phyloP scores from a whole-genome alignment of 1,140 invertebrate species.

The Delia radicum region DNA sequence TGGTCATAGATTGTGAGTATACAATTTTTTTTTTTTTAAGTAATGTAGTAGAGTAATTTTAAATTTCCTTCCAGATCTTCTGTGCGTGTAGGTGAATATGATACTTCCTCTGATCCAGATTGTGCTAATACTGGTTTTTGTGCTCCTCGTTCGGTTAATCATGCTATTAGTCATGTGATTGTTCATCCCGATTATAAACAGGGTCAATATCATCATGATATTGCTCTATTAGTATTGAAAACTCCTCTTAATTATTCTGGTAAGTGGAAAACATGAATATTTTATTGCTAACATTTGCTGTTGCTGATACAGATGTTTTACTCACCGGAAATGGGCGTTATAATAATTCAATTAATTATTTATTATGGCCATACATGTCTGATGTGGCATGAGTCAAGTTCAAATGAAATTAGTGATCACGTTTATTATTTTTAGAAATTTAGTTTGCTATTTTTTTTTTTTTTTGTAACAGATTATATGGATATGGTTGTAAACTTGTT shows the following conservation, averaged over 20 bases:
- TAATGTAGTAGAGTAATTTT: too few species aligned
- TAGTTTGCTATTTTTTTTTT: too few species aligned
- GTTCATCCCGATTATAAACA: slow-evolving; percentile 70
- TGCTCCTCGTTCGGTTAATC: slow-evolving; percentile 64
- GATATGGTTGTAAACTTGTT: too few species aligned
- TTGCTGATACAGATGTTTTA: background rate
- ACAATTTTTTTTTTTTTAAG: background rate
- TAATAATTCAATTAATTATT: background rate
- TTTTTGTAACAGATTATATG: too few species aligned
- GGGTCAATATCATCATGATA: slow-evolving; percentile 68
- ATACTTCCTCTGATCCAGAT: slow-evolving; percentile 64
- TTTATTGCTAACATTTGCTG: background rate
- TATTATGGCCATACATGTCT: background rate
- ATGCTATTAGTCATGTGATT: slow-evolving; percentile 66
- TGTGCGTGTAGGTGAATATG: slow-evolving; percentile 68
- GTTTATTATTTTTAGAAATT: background rate
- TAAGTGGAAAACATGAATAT: slow-evolving; percentile 43
- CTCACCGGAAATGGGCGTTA: slow-evolving; percentile 7
- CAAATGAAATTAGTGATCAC: background rate
- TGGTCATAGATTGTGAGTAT: slow-evolving; percentile 66
- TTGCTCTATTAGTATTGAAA: slow-evolving; percentile 66
- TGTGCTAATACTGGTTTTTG: slow-evolving; percentile 67
- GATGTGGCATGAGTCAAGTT: background rate
- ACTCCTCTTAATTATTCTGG: slow-evolving; percentile 68
- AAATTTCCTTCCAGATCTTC: slow-evolving; percentile 46